Conservation (phyloP, 2,113 vertebrate genomes). For the Pterocles orientalis region DNA sequence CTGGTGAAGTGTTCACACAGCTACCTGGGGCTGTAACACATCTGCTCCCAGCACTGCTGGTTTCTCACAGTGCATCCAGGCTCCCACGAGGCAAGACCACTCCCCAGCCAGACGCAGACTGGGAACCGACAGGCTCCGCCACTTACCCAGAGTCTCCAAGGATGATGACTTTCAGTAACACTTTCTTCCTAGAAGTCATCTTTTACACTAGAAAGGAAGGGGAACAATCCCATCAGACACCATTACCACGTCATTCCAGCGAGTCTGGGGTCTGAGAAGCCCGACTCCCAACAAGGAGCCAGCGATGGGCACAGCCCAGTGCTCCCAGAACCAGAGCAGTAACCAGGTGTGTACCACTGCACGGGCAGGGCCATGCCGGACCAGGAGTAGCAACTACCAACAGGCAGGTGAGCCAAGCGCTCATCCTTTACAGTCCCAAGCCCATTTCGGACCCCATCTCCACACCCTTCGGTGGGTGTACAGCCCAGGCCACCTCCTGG, state of each 20-base stretch:
- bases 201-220: slow-evolving; percentile 76
- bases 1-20: not conserved
- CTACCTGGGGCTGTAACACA: not conserved
- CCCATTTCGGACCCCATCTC: not conserved
- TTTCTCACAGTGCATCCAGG: not conserved
- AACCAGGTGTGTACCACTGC: not conserved
- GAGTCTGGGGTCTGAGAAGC: not conserved
- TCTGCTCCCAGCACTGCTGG: not conserved
- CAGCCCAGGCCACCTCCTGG: not conserved
- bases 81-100: not conserved
- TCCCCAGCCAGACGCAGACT: not conserved
- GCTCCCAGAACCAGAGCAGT: not conserved
- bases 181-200: slow-evolving; percentile 99
- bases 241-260: not conserved
- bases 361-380: not conserved
- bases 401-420: not conserved
- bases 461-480: not conserved
- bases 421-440: not conserved
- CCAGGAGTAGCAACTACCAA: not conserved
- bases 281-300: not conserved
- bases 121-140: not conserved
- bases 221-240: not conserved
- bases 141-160: slow-evolving; percentile 98
- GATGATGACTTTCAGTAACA: slow-evolving; percentile 97
- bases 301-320: not conserved